Percentiles rank a stretch among this genome's conserved stretches.
Conservation (phyloP, 2,113 vertebrate species). For the Alosa alosa region DNA sequence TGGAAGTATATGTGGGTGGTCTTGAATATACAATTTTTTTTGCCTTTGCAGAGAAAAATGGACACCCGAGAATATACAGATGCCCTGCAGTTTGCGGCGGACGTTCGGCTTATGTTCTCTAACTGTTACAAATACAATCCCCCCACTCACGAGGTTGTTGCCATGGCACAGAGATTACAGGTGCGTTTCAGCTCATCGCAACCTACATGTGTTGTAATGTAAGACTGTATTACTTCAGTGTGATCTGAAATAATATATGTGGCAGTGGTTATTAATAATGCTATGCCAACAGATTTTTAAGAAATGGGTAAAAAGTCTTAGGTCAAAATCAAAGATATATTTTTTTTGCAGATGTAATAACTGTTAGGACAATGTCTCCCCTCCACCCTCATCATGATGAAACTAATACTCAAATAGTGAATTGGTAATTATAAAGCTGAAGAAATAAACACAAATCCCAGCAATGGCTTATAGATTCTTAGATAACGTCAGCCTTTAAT, state of each 20-base stretch:
- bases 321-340: no score
- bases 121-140: constrained; percentile 85
- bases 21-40: background rate
- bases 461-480: background rate
- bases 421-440: no score
- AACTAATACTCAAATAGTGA: no score
- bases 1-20: background rate
- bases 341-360: no score
- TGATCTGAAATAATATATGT: no score
- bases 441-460: no score
- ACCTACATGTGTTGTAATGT: background rate
- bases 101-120: constrained; percentile 90
- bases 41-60: constrained; percentile 78
- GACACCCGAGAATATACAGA: constrained; percentile 78
- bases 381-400: no score
- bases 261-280: no score
- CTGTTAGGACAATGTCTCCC: no score
- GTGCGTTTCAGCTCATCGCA: constrained; percentile 61
- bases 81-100: constrained; percentile 82
- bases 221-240: background rate
- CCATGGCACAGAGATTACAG: constrained; percentile 88
- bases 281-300: no score
- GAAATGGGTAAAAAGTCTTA: no score
- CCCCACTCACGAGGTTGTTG: constrained; percentile 79
- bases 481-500: background rate